Conservation (phyloP, 2,797 vertebrate genomes). For the Scyliorhinus canicula region DNA sequence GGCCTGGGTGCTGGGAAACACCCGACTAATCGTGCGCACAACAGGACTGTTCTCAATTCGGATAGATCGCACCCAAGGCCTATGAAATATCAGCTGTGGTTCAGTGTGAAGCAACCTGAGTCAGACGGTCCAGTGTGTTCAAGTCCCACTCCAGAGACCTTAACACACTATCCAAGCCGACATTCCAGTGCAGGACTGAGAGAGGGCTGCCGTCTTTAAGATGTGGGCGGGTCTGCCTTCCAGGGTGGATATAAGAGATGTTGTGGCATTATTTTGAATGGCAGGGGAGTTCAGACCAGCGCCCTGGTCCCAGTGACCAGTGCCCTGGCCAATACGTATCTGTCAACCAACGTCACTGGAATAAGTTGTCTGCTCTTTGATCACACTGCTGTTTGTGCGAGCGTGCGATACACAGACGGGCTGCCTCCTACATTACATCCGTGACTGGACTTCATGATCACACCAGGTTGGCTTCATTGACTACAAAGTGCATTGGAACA, state of each 20-base stretch:
- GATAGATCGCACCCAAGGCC: too few species aligned
- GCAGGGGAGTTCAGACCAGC: background rate
- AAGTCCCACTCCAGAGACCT: background rate
- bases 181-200: background rate
- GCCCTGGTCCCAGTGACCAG: too few species aligned
- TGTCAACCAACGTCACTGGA: background rate
- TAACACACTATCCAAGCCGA: background rate
- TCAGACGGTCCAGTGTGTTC: background rate
- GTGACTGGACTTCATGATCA: background rate
- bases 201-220: background rate
- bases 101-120: background rate
- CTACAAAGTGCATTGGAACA: background rate
- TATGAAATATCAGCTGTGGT: background rate
- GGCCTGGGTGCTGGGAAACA: too few species aligned
- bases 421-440: background rate
- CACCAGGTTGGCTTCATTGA: background rate
- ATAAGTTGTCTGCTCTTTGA: background rate
- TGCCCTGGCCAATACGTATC: background rate
- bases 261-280: background rate
- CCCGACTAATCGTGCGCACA: too few species aligned
- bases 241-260: background rate
- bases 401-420: background rate
- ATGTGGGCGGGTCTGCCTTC: background rate
- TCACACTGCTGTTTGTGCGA: background rate
- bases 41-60: too few species aligned